phyloP scores from a whole-genome alignment of 2,113 vertebrate genomes.

The cattle (Bos taurus) region DNA sequence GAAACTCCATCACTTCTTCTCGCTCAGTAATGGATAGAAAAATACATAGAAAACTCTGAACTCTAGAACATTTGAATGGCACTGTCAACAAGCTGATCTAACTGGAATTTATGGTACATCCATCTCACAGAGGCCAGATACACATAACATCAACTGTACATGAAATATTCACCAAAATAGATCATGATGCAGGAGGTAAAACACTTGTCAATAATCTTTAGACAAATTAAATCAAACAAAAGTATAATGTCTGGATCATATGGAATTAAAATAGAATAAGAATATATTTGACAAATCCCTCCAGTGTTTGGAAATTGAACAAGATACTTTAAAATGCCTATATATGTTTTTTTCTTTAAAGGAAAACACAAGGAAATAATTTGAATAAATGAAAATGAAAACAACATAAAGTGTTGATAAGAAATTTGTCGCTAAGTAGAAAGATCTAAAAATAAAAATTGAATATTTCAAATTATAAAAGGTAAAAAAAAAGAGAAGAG shows the following conservation, averaged over 20 bases:
- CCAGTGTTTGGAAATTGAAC: neutral
- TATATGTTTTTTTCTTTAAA: neutral
- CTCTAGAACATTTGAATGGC: no score
- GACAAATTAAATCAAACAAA: neutral
- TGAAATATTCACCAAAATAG: neutral
- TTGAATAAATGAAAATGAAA: neutral
- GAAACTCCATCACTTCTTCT: neutral
- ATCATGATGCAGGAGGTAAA: neutral
- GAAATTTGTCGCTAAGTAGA: neutral
- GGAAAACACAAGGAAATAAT: neutral
- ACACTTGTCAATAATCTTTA: neutral
- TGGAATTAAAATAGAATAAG: neutral
- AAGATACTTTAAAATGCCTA: neutral
- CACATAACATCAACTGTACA: neutral
- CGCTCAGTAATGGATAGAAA: neutral
- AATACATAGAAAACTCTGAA: neutral
- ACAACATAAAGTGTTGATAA: no score
- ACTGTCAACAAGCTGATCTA: neutral
- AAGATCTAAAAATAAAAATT: neutral
- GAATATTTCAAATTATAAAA: neutral
- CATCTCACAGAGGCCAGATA: neutral
- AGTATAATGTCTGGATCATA: neutral
- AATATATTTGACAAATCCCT: neutral
- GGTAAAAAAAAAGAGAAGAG: neutral
- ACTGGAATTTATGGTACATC: no score